Evolutionary conservation across 2,113 vertebrate species (phyloP), one percentile per base, ranked within the genome.

Genomic region (Stigmatopora nigra): DNA sequence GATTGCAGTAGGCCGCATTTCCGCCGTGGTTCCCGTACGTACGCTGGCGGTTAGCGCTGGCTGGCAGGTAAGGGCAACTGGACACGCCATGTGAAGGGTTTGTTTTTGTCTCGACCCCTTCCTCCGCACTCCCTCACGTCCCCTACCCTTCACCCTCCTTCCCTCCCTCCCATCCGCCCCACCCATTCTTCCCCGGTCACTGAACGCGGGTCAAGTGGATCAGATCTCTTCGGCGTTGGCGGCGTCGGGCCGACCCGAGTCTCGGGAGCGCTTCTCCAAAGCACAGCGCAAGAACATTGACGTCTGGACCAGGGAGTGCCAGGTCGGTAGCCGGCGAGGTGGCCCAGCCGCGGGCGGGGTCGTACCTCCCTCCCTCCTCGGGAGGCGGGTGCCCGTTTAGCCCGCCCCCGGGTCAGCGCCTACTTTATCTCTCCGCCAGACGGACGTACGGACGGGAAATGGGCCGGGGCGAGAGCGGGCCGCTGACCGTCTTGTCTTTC

Each of bases 251-350:
- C 93, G 94, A 90, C 95, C 98, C 94, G 97, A 97, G 95, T 94
- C 96, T 88, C 98, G 96, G 97, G 97, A 99, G 93, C 96, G 98
- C 96, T 99, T 99, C 95, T 95, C 96, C 88, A 99, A 99, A 95
- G 96, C 97, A 78, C 97, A 99, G 91, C 94, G 96, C 92, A 98
- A 96, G 94, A 99, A 98, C 94, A 95, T 99, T 93, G 97, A 99
- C 92, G 95, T 97, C 89, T 98, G 97, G 97, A 91, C 94, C 89
- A 98, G 98, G 88, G 95, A 98, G 87, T 98, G 95, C 83, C 95
- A 99, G 97, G 97, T 99, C 93, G 92, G 97, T 97, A 91, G 13
- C 36, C 51, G 59, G 25, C 13, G 5, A 31, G 20, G 9, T 5
- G 10, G 19, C 4, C n/a, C n/a, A n/a, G n/a, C n/a, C n/a, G n/a